Base-by-base conservation (phyloP, 2,888 invertebrate species). In the Lasioglossum villosulum region DNA sequence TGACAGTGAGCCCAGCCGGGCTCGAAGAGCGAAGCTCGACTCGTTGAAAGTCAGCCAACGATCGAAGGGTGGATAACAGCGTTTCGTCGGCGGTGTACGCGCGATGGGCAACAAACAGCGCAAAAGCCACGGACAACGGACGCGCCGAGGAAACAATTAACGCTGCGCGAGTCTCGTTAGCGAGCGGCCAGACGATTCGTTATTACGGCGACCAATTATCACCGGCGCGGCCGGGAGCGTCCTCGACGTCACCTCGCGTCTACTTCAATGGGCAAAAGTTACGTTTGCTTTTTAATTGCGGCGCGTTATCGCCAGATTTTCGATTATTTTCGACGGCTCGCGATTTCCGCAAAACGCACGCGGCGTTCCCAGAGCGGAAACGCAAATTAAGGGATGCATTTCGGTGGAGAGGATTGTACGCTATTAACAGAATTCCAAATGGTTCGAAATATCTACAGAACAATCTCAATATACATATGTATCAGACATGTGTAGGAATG, bases 171-270 rank as follows among this genome's bases (percentile, higher is more conserved):
- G 79, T 82, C 77, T 82, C 86, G 78, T 82, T 85, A 81, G 75
- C 79, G 63, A 73, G 23, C 78, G 71, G 74, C 74, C 78, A 75
- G 78, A 85, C 85, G 73, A 82, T 85, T 86, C 86, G 80, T 86
- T 79, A 77, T 85, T 77, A 81, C 56, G 74, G 70, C 75, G 70
- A 82, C 74, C 77, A 78, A 82, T 86, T 86, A 85, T 81, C 73
- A 72, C 30, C 52, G 42, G 39, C n/a, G 66, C 59, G 66, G 56
- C 39, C 4, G 4, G 23, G 37, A 34, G 14, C 68, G 68, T 37
- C 56, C 56, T 37, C 52, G 34, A 12, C 70, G 30, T n/a, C 34
- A 34, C 73, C 30, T 52, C 73, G 73, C 48, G 73, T 48, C 34
- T 34, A 73, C 34, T 73, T 45, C 45, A 37, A 73, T 27, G n/a